Evolutionary conservation across 1,140 invertebrate species (phyloP), one percentile per base, ranked within the genome.

Genomic region (Telenomus remus): DNA sequence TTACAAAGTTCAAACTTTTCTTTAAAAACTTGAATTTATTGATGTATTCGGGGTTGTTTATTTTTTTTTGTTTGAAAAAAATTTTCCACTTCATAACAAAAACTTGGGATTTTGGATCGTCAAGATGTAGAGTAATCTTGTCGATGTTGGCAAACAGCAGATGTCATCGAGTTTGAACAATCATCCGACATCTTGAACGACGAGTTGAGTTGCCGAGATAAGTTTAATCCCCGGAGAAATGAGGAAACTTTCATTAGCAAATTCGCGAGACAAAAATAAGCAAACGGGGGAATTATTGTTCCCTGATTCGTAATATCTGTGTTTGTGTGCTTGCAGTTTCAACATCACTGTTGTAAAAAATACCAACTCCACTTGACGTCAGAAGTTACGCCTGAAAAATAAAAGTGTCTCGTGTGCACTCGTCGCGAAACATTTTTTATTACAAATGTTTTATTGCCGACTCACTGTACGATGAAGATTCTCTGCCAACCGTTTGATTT

Each of bases 171-270:
- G 64, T 74, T 78, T 78, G 13, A 70, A 74, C 69, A 65, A 78
- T 77, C 69, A 48, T 43, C 46, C 56, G 37, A 43, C 56, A 73
- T 78, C 75, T 78, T 78, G 70, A 70, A 70, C 44, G 76, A 73
- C 61, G 76, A 77, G 75, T 73, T 61, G 69, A 57, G 74, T 71
- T 60, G 13, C 54, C 51, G 75, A 44, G 63, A 68, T 65, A 70
- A 78, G 69, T 73, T 73, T 73, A 78, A 78, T 78, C 76, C 76
- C 76, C 34, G 35, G 76, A 78, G 76, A 78, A 73, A 78, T 70
- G 76, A 73, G 76, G 48, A 73, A 78, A 78, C 76, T 78, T 78
- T 73, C 74, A 71, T 76, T 61, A 78, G 70, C 76, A 66, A 65
- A 61, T 61, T 49, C 60, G 65, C 53, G 63, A 33, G 70, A 70